Conservation (phyloP, 2,888 invertebrate genomes). For the Operophtera brumata region DNA sequence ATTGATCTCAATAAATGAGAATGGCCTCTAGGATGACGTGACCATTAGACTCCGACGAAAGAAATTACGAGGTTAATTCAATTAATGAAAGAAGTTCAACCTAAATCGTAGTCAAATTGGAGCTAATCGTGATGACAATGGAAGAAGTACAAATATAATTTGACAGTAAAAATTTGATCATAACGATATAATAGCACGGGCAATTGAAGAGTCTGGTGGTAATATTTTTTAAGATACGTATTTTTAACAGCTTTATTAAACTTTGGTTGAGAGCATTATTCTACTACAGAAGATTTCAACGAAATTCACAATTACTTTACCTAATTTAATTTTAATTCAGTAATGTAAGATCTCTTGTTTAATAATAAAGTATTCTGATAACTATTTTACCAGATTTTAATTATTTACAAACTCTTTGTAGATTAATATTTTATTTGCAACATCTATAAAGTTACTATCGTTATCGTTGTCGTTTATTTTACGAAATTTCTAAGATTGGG, state of each 20-base stretch:
- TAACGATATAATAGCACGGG: too few species aligned
- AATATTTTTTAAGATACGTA: too few species aligned
- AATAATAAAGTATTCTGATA: neutral
- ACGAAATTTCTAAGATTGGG: neutral
- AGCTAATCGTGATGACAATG: constrained; percentile 32
- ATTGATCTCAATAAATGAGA: constrained; percentile 70
- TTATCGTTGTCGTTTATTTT: neutral
- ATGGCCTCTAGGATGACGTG: constrained; percentile 60
- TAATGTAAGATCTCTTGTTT: too few species aligned
- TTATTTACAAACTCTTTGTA: constrained; percentile 2
- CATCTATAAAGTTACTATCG: constrained; percentile 1
- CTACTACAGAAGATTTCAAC: neutral
- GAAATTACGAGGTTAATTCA: constrained; percentile 70
- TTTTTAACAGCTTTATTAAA: too few species aligned
- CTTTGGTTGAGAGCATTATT: neutral
- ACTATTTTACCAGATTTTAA: neutral
- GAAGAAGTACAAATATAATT: constrained; percentile 18
- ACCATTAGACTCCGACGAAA: constrained; percentile 58
- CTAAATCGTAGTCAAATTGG: constrained; percentile 40
- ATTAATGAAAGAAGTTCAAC: constrained; percentile 54
- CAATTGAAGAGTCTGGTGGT: too few species aligned
- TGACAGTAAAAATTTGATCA: too few species aligned
- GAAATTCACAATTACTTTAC: neutral
- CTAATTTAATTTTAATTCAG: neutral
- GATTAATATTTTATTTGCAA: constrained; percentile 3